Conservation (phyloP, 2,888 invertebrate species). For the Busseola fusca region DNA sequence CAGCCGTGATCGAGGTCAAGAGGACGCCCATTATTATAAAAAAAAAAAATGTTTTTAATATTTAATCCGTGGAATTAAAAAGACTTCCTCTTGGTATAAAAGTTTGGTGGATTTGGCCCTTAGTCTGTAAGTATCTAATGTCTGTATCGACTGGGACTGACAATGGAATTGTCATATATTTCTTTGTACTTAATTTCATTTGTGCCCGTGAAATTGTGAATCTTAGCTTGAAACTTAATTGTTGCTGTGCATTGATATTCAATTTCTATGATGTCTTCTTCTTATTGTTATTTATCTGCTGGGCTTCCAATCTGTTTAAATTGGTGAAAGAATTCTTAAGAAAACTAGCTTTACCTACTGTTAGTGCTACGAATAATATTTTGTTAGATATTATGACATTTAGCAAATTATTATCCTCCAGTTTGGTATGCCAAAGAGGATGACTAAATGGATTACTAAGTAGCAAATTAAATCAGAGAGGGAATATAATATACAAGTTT, state of each 20-base stretch:
- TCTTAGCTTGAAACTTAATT: constrained; percentile 14
- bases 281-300: not conserved
- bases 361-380: not conserved
- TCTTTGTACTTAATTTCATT: constrained; percentile 2
- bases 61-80: not conserved
- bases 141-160: constrained; percentile 9
- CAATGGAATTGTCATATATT: not conserved
- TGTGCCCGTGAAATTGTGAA: not conserved
- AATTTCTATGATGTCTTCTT: not conserved
- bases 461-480: not conserved
- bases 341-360: constrained; percentile 1
- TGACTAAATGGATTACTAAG: not conserved
- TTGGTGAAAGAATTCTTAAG: constrained; percentile 7
- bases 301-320: not conserved
- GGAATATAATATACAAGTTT: not conserved
- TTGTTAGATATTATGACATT: not conserved
- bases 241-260: not conserved
- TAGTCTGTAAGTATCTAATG: not conserved
- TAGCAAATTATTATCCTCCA: too few species aligned
- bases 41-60: not conserved
- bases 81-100: not conserved
- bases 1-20: too few species aligned
- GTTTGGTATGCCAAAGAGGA: not conserved
- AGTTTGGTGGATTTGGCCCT: not conserved
- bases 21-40: too few species aligned